These are phyloP conservation scores for Morpho deidamia DNA, from an alignment of 2,888 invertebrate species.

Conservation along the genomic window DNA sequence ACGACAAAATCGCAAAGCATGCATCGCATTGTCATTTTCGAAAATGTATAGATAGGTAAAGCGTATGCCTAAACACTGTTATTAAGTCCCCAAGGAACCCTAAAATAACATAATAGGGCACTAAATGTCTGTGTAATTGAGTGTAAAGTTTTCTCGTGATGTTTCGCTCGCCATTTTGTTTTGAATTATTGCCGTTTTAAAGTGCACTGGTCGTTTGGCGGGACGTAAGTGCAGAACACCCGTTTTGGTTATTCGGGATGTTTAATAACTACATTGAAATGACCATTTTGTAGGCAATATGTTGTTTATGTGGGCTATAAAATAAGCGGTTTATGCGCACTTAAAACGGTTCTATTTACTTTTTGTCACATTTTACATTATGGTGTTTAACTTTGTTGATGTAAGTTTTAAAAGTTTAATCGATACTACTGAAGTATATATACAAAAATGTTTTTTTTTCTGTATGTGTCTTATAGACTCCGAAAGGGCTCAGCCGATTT, in stretches of 20 bases:
- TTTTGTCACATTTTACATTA: too few relatives aligned
- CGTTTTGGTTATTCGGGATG: slow-evolving; percentile 54
- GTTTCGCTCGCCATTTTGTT: slow-evolving; percentile 40
- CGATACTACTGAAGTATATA: too few relatives aligned
- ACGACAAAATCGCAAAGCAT: too few relatives aligned
- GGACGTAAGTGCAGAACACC: slow-evolving; percentile 39
- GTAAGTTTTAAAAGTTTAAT: too few relatives aligned
- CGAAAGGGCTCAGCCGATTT: too few relatives aligned
- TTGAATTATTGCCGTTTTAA: slow-evolving; percentile 38
- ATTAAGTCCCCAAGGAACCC: slow-evolving; percentile 11
- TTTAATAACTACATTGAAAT: slow-evolving; percentile 60
- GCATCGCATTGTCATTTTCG: too few relatives aligned
- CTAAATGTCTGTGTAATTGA: slow-evolving; percentile 50
- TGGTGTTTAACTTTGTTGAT: too few relatives aligned
- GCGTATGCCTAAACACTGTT: too few relatives aligned
- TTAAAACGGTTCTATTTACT: neutral
- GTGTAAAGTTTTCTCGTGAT: slow-evolving; percentile 47
- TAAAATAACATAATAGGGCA: slow-evolving; percentile 26
- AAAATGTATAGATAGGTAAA: too few relatives aligned
- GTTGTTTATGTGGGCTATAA: slow-evolving; percentile 48
- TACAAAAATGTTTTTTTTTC: too few relatives aligned
- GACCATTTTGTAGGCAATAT: slow-evolving; percentile 47
- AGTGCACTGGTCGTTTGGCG: slow-evolving; percentile 38
- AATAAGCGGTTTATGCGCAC: slow-evolving; percentile 50
- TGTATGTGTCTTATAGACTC: too few relatives aligned